Conservation (phyloP, 2,113 vertebrate genomes). For the Catharus fuscescens region DNA sequence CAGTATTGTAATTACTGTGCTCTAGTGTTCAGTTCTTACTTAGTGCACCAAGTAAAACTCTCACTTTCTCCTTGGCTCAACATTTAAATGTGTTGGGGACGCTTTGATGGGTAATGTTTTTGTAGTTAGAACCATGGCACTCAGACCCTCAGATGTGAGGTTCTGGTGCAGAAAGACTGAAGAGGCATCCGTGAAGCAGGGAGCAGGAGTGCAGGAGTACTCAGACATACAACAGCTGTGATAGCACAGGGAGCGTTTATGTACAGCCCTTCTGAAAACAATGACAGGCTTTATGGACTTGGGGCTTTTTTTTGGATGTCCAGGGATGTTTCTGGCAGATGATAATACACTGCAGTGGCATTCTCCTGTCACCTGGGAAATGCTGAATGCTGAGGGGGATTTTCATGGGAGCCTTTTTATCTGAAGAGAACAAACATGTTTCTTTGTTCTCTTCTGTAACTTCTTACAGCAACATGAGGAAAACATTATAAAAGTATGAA, state of each 20-base stretch:
- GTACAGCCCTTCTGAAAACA: background rate
- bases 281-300: background rate
- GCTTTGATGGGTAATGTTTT: background rate
- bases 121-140: accelerated
- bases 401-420: conserved; percentile 9
- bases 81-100: background rate
- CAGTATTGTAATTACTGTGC: background rate
- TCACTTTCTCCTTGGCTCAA: background rate
- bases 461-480: background rate
- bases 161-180: background rate
- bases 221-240: background rate
- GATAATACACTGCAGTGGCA: background rate
- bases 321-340: background rate
- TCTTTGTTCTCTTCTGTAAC: conserved; percentile 13
- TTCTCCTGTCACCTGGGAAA: background rate
- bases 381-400: background rate
- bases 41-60: background rate
- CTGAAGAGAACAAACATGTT: background rate
- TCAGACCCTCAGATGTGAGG: background rate
- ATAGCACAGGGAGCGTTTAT: background rate
- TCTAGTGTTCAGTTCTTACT: background rate
- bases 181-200: background rate
- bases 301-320: background rate
- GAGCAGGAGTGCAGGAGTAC: background rate
- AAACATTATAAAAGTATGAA: background rate